A percentile compares a stretch with the other conserved stretches of the same genome.
Evolutionary conservation across 1,140 invertebrate genomes (phyloP).

Genomic region (Pseudoatta argentina): DNA sequence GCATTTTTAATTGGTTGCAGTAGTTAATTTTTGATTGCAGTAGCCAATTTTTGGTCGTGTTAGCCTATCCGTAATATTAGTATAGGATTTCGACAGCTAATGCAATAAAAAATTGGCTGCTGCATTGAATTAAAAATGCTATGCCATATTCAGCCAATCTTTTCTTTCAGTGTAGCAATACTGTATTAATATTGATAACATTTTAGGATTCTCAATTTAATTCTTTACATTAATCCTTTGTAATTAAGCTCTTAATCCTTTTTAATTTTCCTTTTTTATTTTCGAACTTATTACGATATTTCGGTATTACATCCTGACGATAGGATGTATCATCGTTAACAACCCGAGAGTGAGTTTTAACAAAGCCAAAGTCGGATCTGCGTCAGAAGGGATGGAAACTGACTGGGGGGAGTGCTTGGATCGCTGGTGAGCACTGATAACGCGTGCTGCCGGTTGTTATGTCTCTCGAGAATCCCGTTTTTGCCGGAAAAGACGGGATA

Average conservation of each 20-base stretch:
- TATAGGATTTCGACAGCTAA: no score
- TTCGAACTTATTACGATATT: slow-evolving; percentile 4
- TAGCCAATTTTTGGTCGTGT: no score
- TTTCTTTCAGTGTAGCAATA: no score
- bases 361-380: slow-evolving; percentile 77
- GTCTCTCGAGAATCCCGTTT: slow-evolving; percentile 81
- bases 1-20: no score
- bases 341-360: slow-evolving; percentile 69
- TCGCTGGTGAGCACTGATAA: slow-evolving; percentile 84
- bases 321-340: slow-evolving; percentile 41
- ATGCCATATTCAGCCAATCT: no score
- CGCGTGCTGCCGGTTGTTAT: slow-evolving; percentile 83
- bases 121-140: no score
- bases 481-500: slow-evolving; percentile 71
- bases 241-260: neutral
- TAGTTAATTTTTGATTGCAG: no score
- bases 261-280: neutral
- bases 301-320: slow-evolving; percentile 12
- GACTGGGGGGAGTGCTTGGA: slow-evolving; percentile 60
- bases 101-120: no score
- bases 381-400: slow-evolving; percentile 68
- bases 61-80: no score
- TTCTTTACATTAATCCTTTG: no score
- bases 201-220: no score
- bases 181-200: no score